These are phyloP conservation scores for Streblospio benedicti DNA, from an alignment of 1,140 invertebrate species.

Conservation along the genomic window DNA sequence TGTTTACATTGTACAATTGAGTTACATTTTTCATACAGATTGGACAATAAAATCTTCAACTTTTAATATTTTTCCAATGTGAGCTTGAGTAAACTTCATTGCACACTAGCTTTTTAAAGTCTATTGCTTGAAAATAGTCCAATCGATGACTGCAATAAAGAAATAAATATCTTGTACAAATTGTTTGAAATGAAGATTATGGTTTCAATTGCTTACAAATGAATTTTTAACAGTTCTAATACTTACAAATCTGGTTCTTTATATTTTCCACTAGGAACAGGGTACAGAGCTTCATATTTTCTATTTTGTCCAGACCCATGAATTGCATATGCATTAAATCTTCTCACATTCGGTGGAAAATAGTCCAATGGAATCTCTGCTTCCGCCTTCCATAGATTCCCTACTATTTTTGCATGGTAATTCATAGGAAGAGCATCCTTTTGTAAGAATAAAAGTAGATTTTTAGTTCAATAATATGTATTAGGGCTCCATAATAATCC, in stretches of 20 bases:
- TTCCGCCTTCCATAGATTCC: constrained; percentile 42
- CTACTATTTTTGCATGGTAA: neutral
- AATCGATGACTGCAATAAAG: neutral
- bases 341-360: constrained; percentile 46
- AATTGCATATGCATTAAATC: constrained; percentile 55
- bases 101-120: neutral
- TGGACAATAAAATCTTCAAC: too few species aligned
- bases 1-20: too few species aligned
- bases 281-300: constrained; percentile 50
- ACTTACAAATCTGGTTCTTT: constrained; percentile 50
- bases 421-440: neutral
- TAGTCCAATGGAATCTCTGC: constrained; percentile 44
- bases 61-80: too few species aligned
- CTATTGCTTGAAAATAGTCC: neutral
- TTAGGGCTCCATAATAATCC: too few species aligned
- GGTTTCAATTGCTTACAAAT: neutral
- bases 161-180: neutral
- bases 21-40: too few species aligned
- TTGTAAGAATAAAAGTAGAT: too few species aligned
- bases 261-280: constrained; percentile 44
- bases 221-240: neutral
- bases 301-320: constrained; percentile 47
- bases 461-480: too few species aligned
- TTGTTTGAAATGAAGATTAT: neutral
- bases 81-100: too few species aligned